These are phyloP conservation scores for Syngnathus typhle DNA, from an alignment of 2,113 vertebrate genomes.

Conservation along the genomic window DNA sequence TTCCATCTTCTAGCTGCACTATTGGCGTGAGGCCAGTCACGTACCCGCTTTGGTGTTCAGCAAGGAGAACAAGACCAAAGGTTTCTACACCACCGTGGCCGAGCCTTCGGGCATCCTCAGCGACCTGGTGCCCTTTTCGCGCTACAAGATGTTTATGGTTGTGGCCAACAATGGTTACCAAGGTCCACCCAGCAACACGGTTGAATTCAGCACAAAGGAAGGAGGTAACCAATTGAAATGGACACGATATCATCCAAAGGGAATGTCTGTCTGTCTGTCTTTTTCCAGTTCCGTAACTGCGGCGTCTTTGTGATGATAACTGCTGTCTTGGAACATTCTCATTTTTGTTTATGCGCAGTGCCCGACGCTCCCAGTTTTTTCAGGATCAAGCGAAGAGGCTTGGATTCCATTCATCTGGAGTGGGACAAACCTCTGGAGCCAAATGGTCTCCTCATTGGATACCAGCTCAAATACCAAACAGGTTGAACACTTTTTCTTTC, in stretches of 20 bases:
- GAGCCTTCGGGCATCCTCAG: conserved; percentile 78
- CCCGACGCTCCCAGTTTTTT: conserved; percentile 84
- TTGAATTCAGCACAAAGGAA: conserved; percentile 87
- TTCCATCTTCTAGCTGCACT: conserved; percentile 79
- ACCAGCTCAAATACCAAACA: conserved; percentile 80
- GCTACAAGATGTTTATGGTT: conserved; percentile 92
- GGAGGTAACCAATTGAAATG: conserved; percentile 75
- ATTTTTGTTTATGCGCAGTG: conserved; percentile 64
- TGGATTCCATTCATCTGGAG: conserved; percentile 78
- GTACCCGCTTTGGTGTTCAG: conserved; percentile 83
- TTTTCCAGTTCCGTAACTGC: neutral
- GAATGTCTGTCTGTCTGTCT: neutral
- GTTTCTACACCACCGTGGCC: conserved; percentile 74
- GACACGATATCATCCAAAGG: neutral
- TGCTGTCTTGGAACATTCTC: neutral
- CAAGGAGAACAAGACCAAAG: conserved; percentile 80
- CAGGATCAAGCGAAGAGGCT: conserved; percentile 77
- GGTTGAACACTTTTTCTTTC: conserved; percentile 62
- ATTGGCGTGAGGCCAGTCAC: conserved; percentile 89
- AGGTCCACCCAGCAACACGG: conserved; percentile 80
- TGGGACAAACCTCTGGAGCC: conserved; percentile 92
- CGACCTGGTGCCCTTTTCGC: conserved; percentile 85
- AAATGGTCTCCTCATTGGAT: conserved; percentile 87
- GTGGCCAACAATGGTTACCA: conserved; percentile 86
- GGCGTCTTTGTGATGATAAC: neutral